Evolutionary conservation across 2,797 vertebrate genomes (phyloP).

Genomic region (Sciurus carolinensis): DNA sequence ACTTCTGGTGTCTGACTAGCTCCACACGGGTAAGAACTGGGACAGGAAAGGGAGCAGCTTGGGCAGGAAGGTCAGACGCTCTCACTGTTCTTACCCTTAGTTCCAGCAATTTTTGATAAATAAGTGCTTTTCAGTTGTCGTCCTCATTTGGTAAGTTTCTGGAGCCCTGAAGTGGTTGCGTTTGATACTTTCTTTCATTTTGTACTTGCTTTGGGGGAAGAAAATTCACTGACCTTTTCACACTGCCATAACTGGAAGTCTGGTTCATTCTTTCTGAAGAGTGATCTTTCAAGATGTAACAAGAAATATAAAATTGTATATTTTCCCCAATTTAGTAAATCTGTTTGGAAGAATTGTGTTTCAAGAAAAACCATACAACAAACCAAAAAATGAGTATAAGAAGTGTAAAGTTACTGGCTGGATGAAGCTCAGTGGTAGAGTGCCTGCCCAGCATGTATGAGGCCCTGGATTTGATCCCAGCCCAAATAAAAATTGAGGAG

Average conservation of each 20-base stretch:
- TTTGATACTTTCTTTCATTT: background rate
- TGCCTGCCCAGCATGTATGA: no score
- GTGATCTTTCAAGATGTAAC: constrained; percentile 23
- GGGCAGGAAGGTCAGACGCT: background rate
- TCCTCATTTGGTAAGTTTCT: constrained; percentile 53
- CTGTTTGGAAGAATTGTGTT: background rate
- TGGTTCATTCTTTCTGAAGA: background rate
- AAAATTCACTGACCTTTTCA: background rate
- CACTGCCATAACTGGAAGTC: background rate
- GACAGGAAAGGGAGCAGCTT: no score
- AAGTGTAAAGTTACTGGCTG: background rate
- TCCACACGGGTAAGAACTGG: background rate
- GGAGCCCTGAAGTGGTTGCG: background rate
- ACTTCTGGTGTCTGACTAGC: background rate
- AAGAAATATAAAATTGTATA: constrained; percentile 53
- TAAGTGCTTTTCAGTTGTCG: constrained; percentile 20
- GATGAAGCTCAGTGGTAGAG: no score
- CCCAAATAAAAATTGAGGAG: background rate
- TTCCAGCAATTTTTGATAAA: constrained; percentile 32
- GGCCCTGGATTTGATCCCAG: no score
- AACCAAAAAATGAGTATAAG: constrained; percentile 7
- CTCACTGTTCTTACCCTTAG: background rate
- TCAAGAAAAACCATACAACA: constrained; percentile 34
- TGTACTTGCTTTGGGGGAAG: background rate
- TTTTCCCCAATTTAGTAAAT: constrained; percentile 20